Base-by-base conservation (phyloP, 2,888 invertebrate genomes). In the Heliconius aoede region DNA sequence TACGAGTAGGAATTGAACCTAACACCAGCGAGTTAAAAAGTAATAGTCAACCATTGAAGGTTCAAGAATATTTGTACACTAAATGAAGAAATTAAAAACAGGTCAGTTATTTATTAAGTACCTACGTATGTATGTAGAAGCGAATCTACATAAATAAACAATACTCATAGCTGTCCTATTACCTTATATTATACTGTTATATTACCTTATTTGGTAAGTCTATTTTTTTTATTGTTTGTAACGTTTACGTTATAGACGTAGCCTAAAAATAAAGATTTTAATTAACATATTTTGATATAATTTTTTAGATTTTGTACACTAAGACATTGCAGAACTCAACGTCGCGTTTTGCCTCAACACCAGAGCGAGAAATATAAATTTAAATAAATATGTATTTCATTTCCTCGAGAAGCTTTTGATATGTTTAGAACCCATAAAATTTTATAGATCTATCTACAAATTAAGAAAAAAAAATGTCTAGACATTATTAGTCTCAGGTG, bases 131-230 rank as follows among this genome's bases (percentile, higher is more conserved):
- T n/a, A 32, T 60, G 26, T n/a, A 32, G n/a, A 30, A 64, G 62
- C n/a, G 28, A 32, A 64, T 64, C 32, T 64, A 64, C 62, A 64
- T 64, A 32, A n/a, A 64, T 64, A 32, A 64, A 32, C 62, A 32
- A 64, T 32, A 64, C 4, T 21, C 1, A 62, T 62, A 32, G 62
- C 4, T 64, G 32, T 32, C n/a, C n/a, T 32, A 64, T 32, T 30
- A 28, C 8, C 28, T 18, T 61, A 18, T 28, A 64, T 64, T 32
- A 64, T 32, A n/a, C n/a, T n/a, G n/a, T n/a, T n/a, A n/a, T n/a
- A n/a, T n/a, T 21, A 64, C 32, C 32, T 32, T 64, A 30, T 32
- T n/a, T n/a, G 32, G n/a, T 32, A 64, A 64, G 11, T 64, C 62
- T 30, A 64, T 64, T 64, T 64, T n/a, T 64, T 32, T n/a, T n/a